phyloP scores from a whole-genome alignment of 1,140 invertebrate genomes.

The Meloidogyne exigua region DNA sequence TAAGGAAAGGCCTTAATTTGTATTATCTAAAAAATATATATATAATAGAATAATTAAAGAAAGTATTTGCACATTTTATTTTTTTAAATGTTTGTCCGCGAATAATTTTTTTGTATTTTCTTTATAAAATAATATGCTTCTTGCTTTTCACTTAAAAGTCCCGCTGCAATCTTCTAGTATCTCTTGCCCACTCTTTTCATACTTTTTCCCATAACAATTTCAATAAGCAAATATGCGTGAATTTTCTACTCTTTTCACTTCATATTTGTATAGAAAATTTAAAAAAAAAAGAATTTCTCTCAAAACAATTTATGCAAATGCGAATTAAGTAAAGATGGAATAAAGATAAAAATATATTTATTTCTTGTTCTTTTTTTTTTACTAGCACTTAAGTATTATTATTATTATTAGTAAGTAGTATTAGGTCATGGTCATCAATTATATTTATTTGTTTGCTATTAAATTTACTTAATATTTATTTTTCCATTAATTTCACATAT shows the following conservation, averaged over 20 bases:
- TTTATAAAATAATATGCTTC: background rate
- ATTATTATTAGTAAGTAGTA: background rate
- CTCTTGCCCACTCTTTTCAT: background rate
- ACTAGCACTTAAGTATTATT: background rate
- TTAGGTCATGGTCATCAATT: conserved; percentile 1
- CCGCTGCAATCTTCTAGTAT: background rate
- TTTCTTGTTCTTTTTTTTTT: background rate
- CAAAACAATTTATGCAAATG: conserved; percentile 5
- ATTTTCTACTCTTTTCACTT: background rate
- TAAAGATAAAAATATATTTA: background rate
- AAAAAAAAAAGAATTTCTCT: background rate
- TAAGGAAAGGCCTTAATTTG: background rate
- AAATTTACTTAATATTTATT: background rate
- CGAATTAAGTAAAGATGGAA: background rate
- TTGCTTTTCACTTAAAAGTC: background rate
- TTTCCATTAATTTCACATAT: background rate
- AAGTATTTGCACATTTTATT: background rate
- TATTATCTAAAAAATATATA: background rate
- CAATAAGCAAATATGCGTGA: conserved; percentile 3
- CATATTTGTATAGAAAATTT: background rate
- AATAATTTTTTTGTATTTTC: background rate
- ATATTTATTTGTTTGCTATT: background rate
- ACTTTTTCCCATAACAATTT: background rate
- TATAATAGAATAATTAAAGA: background rate
- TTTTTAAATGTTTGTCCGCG: no score